Percentiles rank a stretch among this genome's conserved stretches.
Evolutionary conservation across 2,113 vertebrate genomes (phyloP).

Genomic region (Pelusios castaneus): DNA sequence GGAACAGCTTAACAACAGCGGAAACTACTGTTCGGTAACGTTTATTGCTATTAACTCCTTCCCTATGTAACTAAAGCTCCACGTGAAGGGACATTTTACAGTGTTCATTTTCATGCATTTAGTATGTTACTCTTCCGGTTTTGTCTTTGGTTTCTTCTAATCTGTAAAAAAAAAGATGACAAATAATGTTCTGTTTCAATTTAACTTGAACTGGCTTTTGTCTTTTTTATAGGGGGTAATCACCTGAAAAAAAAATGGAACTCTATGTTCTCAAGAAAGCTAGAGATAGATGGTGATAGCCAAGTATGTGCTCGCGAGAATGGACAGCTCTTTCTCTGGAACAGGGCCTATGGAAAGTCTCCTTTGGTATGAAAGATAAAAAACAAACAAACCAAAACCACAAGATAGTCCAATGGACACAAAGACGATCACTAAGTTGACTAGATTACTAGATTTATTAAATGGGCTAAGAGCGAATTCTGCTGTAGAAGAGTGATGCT

Average conservation of each 20-base stretch:
- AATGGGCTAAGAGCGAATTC: background rate
- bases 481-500: background rate
- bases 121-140: background rate
- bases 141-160: background rate
- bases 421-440: background rate
- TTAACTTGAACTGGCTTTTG: background rate
- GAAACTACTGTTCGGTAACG: background rate
- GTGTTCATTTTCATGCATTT: background rate
- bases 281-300: background rate
- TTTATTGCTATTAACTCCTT: background rate
- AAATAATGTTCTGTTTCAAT: constrained; percentile 16
- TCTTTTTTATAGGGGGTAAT: constrained; percentile 46
- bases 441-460: background rate
- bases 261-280: background rate
- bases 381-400: background rate
- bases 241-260: background rate
- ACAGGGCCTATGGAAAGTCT: background rate
- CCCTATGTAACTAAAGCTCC: constrained; percentile 9
- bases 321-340: background rate
- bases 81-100: background rate
- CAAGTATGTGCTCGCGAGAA: background rate
- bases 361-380: background rate
- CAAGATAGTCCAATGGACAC: background rate
- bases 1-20: background rate
- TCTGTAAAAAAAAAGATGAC: too few relatives aligned